These are phyloP conservation scores for Eospalax fontanierii DNA, from an alignment of 2,797 vertebrate species.

Conservation along the genomic window DNA sequence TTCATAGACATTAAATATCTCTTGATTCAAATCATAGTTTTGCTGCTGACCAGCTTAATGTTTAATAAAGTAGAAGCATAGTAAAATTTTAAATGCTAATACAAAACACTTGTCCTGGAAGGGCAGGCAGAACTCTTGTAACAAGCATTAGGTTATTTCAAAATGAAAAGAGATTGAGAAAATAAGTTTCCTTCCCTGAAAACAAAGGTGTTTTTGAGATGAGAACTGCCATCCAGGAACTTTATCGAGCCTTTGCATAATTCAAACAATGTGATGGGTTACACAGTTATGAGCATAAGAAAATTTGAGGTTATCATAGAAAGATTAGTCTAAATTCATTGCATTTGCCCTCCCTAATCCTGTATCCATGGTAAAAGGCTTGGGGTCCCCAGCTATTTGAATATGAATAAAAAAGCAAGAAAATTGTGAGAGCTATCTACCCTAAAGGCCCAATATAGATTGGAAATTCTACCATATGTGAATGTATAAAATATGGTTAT, in stretches of 20 bases:
- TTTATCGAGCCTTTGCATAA: background rate
- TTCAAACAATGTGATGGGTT: background rate
- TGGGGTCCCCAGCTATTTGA: background rate
- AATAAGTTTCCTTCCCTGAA: slow-evolving; percentile 48
- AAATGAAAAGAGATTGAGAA: slow-evolving; percentile 29
- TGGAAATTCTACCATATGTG: background rate
- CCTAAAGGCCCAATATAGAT: background rate
- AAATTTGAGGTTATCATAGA: background rate
- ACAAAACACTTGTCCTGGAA: slow-evolving; percentile 51
- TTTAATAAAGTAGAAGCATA: slow-evolving; percentile 60
- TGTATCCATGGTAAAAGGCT: background rate
- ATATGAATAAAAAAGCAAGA: slow-evolving; percentile 16
- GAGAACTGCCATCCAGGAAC: background rate
- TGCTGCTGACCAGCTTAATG: slow-evolving; percentile 31
- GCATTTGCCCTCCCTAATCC: background rate
- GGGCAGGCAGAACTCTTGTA: slow-evolving; percentile 29
- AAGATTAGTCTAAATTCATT: background rate
- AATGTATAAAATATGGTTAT: background rate
- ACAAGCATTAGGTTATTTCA: slow-evolving; percentile 54
- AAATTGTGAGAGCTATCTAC: background rate
- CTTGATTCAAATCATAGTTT: slow-evolving; percentile 35
- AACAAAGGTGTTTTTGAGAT: slow-evolving; percentile 68
- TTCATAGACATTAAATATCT: slow-evolving; percentile 55
- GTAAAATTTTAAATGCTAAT: slow-evolving; percentile 67
- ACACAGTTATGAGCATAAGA: background rate